These are phyloP conservation scores for Panonychus citri DNA, from an alignment of 1,140 invertebrate genomes.

Conservation along the genomic window DNA sequence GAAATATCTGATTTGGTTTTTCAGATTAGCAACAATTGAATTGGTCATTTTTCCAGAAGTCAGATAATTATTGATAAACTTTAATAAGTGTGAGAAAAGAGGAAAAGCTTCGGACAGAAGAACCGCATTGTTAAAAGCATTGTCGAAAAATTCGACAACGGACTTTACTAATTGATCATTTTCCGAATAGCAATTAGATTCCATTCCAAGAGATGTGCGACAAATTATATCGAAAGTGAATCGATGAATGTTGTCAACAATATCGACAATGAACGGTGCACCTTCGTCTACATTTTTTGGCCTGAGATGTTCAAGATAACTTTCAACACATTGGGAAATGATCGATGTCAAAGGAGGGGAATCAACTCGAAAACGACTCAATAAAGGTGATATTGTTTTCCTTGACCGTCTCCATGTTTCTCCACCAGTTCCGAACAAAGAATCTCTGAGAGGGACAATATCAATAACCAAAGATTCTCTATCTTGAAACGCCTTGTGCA, in stretches of 20 bases:
- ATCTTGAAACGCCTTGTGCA: conserved; percentile 11
- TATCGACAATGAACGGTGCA: not conserved
- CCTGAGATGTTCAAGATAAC: not conserved
- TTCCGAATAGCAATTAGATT: conserved; percentile 13
- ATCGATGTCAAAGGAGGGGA: not conserved
- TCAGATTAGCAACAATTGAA: conserved; percentile 19
- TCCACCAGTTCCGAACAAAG: not conserved
- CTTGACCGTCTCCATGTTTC: not conserved
- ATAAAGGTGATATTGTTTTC: not conserved
- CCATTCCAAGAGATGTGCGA: conserved; percentile 13
- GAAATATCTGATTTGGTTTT: not conserved
- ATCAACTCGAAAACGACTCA: not conserved
- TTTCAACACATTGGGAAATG: not conserved
- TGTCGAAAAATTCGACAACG: not conserved
- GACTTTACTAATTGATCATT: not conserved
- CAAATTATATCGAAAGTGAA: conserved; percentile 9
- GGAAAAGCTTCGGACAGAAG: not conserved
- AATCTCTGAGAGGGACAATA: not conserved
- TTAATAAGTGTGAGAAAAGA: conserved; percentile 11
- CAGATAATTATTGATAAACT: conserved; percentile 18
- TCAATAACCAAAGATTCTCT: conserved; percentile 7
- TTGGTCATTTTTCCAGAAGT: conserved; percentile 19
- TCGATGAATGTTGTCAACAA: not conserved
- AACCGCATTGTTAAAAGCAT: not conserved
- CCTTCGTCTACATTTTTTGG: not conserved